Evolutionary conservation across 2,113 vertebrate genomes (phyloP).

Genomic region (Amphilophus citrinellus): DNA sequence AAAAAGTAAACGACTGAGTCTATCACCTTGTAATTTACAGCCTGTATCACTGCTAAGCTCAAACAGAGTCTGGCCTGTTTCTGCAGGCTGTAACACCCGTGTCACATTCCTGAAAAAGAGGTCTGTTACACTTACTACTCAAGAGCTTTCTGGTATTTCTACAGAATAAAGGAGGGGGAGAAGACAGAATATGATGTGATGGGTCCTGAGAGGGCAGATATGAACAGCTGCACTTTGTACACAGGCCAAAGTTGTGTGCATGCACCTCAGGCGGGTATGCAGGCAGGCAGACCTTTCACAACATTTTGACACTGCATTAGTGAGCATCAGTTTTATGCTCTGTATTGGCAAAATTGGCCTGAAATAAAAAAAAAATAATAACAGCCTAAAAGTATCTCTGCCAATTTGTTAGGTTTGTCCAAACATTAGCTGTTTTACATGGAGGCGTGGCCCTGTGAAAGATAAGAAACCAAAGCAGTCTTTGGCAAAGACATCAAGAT

Average conservation of each 20-base stretch:
- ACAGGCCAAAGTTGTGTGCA: not conserved
- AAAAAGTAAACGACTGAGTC: conserved; percentile 26
- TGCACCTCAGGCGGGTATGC: not conserved
- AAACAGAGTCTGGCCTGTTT: conserved; percentile 47
- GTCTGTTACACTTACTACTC: conserved; percentile 3
- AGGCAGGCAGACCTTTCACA: not conserved
- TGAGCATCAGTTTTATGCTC: not conserved
- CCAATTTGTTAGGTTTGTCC: not conserved
- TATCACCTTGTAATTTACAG: conserved; percentile 32
- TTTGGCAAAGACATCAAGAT: conserved; percentile 32
- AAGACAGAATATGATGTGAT: not conserved
- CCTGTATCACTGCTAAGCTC: not conserved
- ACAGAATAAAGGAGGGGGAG: not conserved
- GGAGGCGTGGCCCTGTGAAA: conserved; percentile 5
- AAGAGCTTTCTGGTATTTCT: conserved; percentile 17
- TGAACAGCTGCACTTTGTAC: not conserved
- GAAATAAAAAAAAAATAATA: not conserved
- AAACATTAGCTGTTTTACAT: conserved; percentile 1
- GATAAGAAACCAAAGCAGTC: conserved; percentile 22
- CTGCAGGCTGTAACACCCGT: conserved; percentile 32
- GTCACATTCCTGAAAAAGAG: conserved; percentile 57
- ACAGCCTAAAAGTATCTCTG: not conserved
- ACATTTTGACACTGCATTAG: not conserved
- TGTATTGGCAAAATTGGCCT: not conserved
- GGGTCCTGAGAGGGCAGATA: not conserved